Evolutionary conservation across 2,113 vertebrate species (phyloP).

Genomic region (Phyllopteryx taeniolatus): DNA sequence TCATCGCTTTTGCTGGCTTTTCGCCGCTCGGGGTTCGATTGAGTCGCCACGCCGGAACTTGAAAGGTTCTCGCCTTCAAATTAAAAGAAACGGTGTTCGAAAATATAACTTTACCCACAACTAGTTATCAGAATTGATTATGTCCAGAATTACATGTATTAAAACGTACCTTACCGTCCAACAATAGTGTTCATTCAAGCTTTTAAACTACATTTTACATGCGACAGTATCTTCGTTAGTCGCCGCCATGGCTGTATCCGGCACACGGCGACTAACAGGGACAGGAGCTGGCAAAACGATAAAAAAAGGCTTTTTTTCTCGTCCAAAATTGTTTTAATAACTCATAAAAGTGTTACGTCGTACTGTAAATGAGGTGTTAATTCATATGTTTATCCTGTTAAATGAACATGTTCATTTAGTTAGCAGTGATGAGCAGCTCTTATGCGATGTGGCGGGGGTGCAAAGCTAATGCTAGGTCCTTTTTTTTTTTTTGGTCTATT

Average conservation of each 20-base stretch:
- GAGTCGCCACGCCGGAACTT: constrained; percentile 37
- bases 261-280: background rate
- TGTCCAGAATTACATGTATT: rapidly evolving
- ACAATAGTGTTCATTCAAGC: background rate
- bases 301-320: background rate
- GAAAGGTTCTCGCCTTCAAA: constrained; percentile 18
- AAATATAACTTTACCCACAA: background rate
- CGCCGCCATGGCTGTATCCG: background rate
- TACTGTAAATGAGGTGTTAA: too few relatives aligned
- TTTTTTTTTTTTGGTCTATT: too few relatives aligned
- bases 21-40: constrained; percentile 14
- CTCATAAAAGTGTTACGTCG: too few relatives aligned
- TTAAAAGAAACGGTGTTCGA: constrained; percentile 40
- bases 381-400: too few relatives aligned
- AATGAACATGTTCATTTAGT: too few relatives aligned
- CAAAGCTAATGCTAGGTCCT: too few relatives aligned
- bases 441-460: too few relatives aligned
- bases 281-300: background rate
- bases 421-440: too few relatives aligned
- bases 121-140: background rate
- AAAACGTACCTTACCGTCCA: background rate
- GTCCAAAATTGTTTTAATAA: too few relatives aligned
- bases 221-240: background rate
- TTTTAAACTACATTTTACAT: background rate
- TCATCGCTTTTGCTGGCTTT: constrained; percentile 2